A percentile compares a stretch with the other conserved stretches of the same genome.
Evolutionary conservation across 2,113 vertebrate species (phyloP).

Genomic region (Reinhardtius hippoglossoides): DNA sequence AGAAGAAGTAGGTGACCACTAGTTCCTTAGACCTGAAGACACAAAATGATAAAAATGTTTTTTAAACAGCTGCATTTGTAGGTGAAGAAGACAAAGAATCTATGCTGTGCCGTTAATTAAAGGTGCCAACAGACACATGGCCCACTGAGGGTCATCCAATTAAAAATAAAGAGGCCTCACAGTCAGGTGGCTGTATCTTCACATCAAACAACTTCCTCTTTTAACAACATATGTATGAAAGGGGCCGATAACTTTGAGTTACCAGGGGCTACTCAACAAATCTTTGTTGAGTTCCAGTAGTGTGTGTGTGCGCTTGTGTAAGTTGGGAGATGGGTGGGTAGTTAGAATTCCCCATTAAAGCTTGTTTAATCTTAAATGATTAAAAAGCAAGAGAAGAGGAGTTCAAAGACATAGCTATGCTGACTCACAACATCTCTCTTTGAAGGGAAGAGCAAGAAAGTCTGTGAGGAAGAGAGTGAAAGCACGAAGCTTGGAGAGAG

Average conservation of each 20-base stretch:
- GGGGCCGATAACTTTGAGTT: conserved; percentile 7
- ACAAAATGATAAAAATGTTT: conserved; percentile 4
- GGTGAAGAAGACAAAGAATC: conserved; percentile 1
- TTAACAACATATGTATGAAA: conserved; percentile 30
- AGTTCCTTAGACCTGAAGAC: conserved; percentile 90
- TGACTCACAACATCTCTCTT: conserved; percentile 61
- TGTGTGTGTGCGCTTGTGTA: neutral
- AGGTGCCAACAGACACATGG: conserved; percentile 70
- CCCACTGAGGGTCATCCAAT: conserved; percentile 83
- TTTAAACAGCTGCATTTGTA: conserved; percentile 7
- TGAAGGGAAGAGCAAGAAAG: conserved; percentile 50
- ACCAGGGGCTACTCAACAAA: conserved; percentile 35
- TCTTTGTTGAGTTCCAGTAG: conserved; percentile 40
- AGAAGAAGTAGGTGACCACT: conserved; percentile 98
- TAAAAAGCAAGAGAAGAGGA: conserved; percentile 60
- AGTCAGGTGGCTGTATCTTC: conserved; percentile 41
- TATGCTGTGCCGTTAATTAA: neutral
- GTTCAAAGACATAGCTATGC: conserved; percentile 68
- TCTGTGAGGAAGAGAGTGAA: conserved; percentile 40
- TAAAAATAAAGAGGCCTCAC: conserved; percentile 54
- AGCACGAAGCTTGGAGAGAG: conserved; percentile 30
- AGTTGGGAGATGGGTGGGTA: conserved; percentile 35
- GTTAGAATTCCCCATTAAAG: conserved; percentile 54
- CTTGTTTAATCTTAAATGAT: conserved; percentile 71
- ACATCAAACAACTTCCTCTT: conserved; percentile 32